These are phyloP conservation scores for Aelia acuminata DNA, from an alignment of 2,888 invertebrate genomes.

Conservation along the genomic window DNA sequence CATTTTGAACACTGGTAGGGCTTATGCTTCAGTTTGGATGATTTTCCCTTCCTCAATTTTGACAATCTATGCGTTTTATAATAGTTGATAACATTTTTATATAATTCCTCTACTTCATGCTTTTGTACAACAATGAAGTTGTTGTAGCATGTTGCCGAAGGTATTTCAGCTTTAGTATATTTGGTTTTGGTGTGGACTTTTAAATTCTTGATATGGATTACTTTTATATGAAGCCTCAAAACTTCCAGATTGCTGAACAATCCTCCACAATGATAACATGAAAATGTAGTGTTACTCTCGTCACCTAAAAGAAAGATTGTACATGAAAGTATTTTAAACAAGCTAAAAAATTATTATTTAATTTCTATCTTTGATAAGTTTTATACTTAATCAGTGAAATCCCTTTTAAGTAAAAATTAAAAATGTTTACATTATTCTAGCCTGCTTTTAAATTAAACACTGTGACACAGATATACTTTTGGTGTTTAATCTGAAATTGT, in stretches of 20 bases:
- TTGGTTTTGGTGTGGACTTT: not conserved
- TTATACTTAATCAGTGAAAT: too few relatives aligned
- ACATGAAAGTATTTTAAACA: not conserved
- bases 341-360: not conserved
- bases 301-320: slow-evolving; percentile 24
- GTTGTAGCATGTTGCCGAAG: not conserved
- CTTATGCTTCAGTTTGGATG: not conserved
- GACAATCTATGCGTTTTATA: slow-evolving; percentile 11
- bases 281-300: not conserved
- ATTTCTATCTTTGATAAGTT: not conserved
- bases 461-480: too few relatives aligned
- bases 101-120: slow-evolving; percentile 14
- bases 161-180: not conserved
- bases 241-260: not conserved
- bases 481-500: too few relatives aligned
- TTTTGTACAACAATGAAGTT: slow-evolving; percentile 14
- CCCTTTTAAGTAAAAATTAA: too few relatives aligned
- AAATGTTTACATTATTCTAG: not conserved
- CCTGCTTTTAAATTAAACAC: too few relatives aligned
- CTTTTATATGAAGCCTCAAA: slow-evolving; percentile 21
- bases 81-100: slow-evolving; percentile 33
- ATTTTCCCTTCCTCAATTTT: not conserved
- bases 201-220: slow-evolving; percentile 20
- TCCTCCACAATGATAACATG: slow-evolving; percentile 38
- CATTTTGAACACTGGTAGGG: not conserved